phyloP scores from a whole-genome alignment of 2,888 invertebrate species.

The Dicyrtomina minuta region DNA sequence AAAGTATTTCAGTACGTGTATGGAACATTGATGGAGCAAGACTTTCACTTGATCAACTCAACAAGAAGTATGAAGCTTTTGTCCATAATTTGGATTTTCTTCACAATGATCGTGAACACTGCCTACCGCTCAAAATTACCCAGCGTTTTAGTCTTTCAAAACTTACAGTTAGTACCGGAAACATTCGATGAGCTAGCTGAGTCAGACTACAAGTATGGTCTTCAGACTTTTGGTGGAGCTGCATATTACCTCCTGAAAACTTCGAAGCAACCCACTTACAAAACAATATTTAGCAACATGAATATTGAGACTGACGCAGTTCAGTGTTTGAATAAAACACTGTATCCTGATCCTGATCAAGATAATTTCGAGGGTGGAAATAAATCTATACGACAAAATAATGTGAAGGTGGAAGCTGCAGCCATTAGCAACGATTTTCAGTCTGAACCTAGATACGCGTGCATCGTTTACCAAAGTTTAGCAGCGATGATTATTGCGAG shows the following conservation, averaged over 20 bases:
- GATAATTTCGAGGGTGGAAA: no score
- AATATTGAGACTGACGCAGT: conserved; percentile 2
- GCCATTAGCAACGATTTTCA: no score
- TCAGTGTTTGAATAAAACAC: not conserved
- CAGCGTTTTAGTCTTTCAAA: conserved; percentile 39
- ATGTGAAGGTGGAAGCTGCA: no score
- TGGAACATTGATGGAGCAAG: not conserved
- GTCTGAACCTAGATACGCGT: no score
- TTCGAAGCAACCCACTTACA: conserved; percentile 37
- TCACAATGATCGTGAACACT: conserved; percentile 20
- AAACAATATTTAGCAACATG: conserved; percentile 19
- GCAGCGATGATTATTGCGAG: no score
- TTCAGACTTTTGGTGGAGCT: conserved; percentile 43
- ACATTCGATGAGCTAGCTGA: conserved; percentile 39
- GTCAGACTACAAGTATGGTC: conserved; percentile 34
- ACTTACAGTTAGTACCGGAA: conserved; percentile 35
- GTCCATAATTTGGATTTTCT: not conserved
- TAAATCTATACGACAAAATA: no score
- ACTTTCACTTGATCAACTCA: not conserved
- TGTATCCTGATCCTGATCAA: no score
- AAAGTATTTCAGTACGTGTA: not conserved
- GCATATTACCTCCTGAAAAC: conserved; percentile 39
- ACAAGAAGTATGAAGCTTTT: not conserved
- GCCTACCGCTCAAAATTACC: conserved; percentile 45
- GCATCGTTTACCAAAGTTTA: no score